A percentile compares a stretch with the other conserved stretches of the same genome.
phyloP scores from a whole-genome alignment of 2,888 invertebrate genomes.

The Conomelus anceps region DNA sequence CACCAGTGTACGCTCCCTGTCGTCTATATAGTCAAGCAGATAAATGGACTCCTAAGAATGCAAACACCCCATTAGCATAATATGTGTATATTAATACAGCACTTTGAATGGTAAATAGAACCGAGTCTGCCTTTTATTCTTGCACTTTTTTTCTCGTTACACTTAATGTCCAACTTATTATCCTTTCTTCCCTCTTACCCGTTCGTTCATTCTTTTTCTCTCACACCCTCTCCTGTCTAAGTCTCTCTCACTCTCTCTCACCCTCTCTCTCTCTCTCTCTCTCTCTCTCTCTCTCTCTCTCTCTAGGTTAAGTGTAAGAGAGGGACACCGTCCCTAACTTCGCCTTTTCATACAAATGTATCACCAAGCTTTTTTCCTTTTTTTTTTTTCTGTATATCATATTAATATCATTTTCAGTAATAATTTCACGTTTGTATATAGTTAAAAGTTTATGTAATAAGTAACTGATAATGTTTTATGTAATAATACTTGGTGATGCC shows the following conservation, averaged over 20 bases:
- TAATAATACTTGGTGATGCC: too few species aligned
- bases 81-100: background rate
- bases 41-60: background rate
- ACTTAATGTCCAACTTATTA: background rate
- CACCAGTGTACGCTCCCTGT: background rate
- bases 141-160: background rate
- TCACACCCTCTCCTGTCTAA: background rate
- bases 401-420: too few species aligned
- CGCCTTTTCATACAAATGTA: too few species aligned
- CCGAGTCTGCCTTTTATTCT: background rate
- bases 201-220: too few species aligned
- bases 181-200: background rate
- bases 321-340: too few species aligned
- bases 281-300: background rate
- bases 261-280: background rate
- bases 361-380: too few species aligned
- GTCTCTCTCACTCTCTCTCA: background rate
- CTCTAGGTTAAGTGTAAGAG: too few species aligned
- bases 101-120: background rate
- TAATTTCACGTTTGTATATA: too few species aligned
- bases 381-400: too few species aligned
- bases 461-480: too few species aligned
- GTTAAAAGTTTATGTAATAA: too few species aligned
- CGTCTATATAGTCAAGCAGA: background rate
- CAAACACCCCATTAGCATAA: background rate